Evolutionary conservation across 2,888 invertebrate species (phyloP).

Genomic region (Erebia epiphron): DNA sequence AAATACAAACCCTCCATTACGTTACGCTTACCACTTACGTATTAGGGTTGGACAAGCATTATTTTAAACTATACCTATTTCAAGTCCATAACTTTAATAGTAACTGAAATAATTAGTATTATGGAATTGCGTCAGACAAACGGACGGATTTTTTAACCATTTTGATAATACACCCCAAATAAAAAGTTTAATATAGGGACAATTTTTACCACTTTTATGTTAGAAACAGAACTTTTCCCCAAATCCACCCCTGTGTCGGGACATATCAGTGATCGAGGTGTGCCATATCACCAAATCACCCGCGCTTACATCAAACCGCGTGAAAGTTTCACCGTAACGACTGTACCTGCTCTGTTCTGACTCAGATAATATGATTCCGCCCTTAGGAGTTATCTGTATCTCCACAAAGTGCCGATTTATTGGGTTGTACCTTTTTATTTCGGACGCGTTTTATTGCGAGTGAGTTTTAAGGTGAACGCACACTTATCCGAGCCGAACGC

Average conservation of each 20-base stretch:
- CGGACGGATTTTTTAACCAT: too few species aligned
- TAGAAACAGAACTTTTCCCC: background rate
- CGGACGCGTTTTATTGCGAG: slow-evolving; percentile 10
- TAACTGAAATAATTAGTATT: too few species aligned
- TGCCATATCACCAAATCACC: slow-evolving; percentile 47
- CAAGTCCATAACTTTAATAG: too few species aligned
- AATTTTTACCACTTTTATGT: background rate
- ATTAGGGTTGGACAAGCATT: too few species aligned
- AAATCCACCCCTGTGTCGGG: slow-evolving; percentile 52
- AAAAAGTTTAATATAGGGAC: background rate
- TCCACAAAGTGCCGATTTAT: slow-evolving; percentile 42
- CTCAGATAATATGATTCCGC: slow-evolving; percentile 63
- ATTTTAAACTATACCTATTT: too few species aligned
- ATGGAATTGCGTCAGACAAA: too few species aligned
- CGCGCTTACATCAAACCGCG: slow-evolving; percentile 37
- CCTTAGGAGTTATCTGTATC: slow-evolving; percentile 40
- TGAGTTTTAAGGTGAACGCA: too few species aligned
- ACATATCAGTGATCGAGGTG: slow-evolving; percentile 59
- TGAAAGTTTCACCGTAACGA: slow-evolving; percentile 63
- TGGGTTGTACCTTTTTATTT: slow-evolving; percentile 28
- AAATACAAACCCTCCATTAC: too few species aligned
- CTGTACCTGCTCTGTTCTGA: slow-evolving; percentile 40
- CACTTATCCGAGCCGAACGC: too few species aligned
- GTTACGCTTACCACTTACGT: too few species aligned
- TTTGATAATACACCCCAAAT: background rate